Base-by-base conservation (phyloP, 2,888 invertebrate species). In the Saturnia pavonia region DNA sequence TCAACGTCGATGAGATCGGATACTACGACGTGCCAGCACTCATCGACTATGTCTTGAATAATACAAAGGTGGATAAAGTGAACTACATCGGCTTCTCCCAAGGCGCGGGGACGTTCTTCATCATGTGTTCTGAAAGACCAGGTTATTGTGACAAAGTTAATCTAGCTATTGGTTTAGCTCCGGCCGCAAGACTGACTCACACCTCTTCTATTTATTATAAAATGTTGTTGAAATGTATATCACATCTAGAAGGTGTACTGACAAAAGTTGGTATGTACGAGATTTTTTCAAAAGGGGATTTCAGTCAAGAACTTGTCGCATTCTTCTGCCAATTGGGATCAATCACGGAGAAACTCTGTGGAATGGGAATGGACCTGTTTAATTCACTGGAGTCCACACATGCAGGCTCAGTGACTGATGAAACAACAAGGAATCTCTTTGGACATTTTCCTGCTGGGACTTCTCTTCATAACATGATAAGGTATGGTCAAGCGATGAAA, bases 1-100 rank as follows among this genome's bases (percentile, higher is more conserved):
- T 95, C 77, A 96, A 96, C 71, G 96, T 96, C 91, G 96, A 98
- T 80, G 96, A 97, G 82, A 97, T 97, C 82, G 97, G 96, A 0
- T 82, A 90, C 27, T 95, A 94, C 77, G 98, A 99, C 84, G 79
- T 98, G 1, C 97, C 98, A 1, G 96, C 97, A 0, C 83, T 85
- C 63, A 80, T 91, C 0, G 90, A 91, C 68, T 87, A 88, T 63
- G 84, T 91, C 1, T 72, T 91, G 11, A 72, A 83, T 0, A 73
- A 82, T 8, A 89, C 91, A 0, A 76, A 77, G 1, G 74, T 75
- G 0, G 73, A 78, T 0, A 88, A 85, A 51, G 68, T 92, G 45
- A 90, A 88, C 60, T 91, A 87, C 51, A 95, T 97, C 9, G 98
- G 97, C 0, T 97, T 97, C 82, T 97, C 97, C 0, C 95, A 95